A percentile compares a stretch with the other conserved stretches of the same genome.
These are phyloP conservation scores for Orgyia antiqua DNA, from an alignment of 2,888 invertebrate species.

Conservation along the genomic window DNA sequence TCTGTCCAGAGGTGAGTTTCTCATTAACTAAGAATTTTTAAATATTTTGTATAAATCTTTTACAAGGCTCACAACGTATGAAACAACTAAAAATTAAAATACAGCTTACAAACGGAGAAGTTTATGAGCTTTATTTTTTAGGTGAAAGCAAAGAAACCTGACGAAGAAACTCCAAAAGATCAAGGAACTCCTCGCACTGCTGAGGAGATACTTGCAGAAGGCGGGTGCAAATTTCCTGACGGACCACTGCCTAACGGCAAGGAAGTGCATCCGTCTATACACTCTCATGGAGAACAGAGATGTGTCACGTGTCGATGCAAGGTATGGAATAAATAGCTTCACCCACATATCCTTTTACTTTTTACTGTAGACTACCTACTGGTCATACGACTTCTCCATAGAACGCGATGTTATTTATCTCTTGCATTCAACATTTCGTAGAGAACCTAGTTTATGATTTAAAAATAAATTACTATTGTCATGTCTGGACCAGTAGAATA, in stretches of 20 bases:
- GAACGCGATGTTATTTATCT: too few relatives aligned
- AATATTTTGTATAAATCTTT: neutral
- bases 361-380: too few relatives aligned
- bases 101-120: too few relatives aligned
- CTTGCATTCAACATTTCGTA: too few relatives aligned
- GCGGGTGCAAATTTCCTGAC: conserved; percentile 89
- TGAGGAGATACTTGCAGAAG: conserved; percentile 85
- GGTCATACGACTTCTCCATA: too few relatives aligned
- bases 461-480: too few relatives aligned
- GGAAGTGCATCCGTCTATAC: conserved; percentile 93
- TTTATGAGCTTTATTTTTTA: conserved; percentile 24
- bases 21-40: too few relatives aligned
- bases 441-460: too few relatives aligned
- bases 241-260: conserved; percentile 84
- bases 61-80: too few relatives aligned
- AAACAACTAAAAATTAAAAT: too few relatives aligned
- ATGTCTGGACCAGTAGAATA: too few relatives aligned
- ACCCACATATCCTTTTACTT: too few relatives aligned
- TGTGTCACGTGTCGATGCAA: conserved; percentile 95
- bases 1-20: conserved; percentile 82
- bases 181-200: conserved; percentile 73
- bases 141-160: conserved; percentile 62
- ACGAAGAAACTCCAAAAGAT: conserved; percentile 63
- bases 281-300: conserved; percentile 91
- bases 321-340: conserved; percentile 68